A percentile compares a stretch with the other conserved stretches of the same genome.
These are phyloP conservation scores for Semicossyphus pulcher DNA, from an alignment of 2,113 vertebrate species.

Conservation along the genomic window DNA sequence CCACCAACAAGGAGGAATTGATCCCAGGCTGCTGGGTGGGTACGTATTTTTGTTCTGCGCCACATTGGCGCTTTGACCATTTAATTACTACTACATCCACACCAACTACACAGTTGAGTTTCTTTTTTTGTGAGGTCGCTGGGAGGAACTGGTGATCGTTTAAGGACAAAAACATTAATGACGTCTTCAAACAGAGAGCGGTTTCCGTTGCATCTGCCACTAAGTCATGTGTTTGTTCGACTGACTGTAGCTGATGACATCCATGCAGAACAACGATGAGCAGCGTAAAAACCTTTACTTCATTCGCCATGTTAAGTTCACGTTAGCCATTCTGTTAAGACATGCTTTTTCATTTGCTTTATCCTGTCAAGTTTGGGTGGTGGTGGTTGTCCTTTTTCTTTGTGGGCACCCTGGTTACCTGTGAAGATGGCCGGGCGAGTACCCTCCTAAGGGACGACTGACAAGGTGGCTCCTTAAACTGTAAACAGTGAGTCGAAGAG, in stretches of 20 bases:
- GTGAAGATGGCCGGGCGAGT: no score
- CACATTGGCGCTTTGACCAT: not conserved
- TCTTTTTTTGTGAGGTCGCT: conserved; percentile 4
- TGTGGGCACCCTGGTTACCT: no score
- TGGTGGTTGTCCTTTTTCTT: no score
- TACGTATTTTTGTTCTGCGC: not conserved
- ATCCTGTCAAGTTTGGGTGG: no score
- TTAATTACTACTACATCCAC: conserved; percentile 1
- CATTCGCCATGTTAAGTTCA: not conserved
- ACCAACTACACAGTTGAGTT: not conserved
- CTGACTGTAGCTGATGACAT: not conserved
- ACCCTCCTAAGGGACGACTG: no score
- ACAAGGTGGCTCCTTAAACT: no score
- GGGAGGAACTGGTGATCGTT: not conserved
- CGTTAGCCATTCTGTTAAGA: not conserved
- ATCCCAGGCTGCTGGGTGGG: conserved; percentile 14
- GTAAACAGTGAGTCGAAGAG: no score
- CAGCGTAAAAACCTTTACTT: not conserved
- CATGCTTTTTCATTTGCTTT: no score
- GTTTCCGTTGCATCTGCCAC: not conserved
- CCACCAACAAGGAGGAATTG: conserved; percentile 9
- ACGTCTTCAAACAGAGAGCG: conserved; percentile 13
- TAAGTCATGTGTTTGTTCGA: no score
- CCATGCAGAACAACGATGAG: not conserved
- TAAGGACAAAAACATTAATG: not conserved